These are phyloP conservation scores for Iphiclides podalirius DNA, from an alignment of 2,888 invertebrate species.

Conservation along the genomic window DNA sequence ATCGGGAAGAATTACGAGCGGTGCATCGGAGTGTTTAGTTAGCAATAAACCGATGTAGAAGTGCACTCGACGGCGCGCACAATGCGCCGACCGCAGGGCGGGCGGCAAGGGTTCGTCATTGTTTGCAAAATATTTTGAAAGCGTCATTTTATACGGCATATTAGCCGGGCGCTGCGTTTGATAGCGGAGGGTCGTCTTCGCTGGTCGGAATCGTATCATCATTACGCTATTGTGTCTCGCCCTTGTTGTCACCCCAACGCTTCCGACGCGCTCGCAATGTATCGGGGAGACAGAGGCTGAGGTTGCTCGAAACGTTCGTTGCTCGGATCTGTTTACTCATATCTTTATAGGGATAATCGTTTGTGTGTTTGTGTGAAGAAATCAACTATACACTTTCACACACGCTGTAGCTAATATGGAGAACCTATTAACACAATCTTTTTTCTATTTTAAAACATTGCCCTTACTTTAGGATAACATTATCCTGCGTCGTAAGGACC, in stretches of 20 bases:
- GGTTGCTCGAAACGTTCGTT: too few species aligned
- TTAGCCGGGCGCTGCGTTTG: constrained; percentile 71
- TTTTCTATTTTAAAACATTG: too few species aligned
- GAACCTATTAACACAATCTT: too few species aligned
- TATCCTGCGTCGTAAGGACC: too few species aligned
- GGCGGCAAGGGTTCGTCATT: constrained; percentile 64
- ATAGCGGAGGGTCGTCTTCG: constrained; percentile 73
- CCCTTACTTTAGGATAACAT: too few species aligned
- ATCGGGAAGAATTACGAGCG: constrained; percentile 21
- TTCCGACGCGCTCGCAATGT: too few species aligned
- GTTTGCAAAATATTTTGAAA: constrained; percentile 80
- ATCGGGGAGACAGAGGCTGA: too few species aligned
- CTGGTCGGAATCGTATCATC: constrained; percentile 63
- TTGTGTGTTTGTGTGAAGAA: too few species aligned
- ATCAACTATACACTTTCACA: too few species aligned
- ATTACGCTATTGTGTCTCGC: constrained; percentile 60
- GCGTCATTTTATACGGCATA: constrained; percentile 76
- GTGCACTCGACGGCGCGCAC: constrained; percentile 64
- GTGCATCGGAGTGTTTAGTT: constrained; percentile 36
- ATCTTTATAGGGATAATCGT: too few species aligned
- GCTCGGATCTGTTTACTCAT: too few species aligned
- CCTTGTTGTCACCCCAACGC: constrained; percentile 33
- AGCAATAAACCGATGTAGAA: constrained; percentile 35
- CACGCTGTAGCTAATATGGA: too few species aligned
- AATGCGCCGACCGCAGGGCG: constrained; percentile 50